Conservation (phyloP, 1,140 invertebrate genomes). For the Tetramorium alpestre region DNA sequence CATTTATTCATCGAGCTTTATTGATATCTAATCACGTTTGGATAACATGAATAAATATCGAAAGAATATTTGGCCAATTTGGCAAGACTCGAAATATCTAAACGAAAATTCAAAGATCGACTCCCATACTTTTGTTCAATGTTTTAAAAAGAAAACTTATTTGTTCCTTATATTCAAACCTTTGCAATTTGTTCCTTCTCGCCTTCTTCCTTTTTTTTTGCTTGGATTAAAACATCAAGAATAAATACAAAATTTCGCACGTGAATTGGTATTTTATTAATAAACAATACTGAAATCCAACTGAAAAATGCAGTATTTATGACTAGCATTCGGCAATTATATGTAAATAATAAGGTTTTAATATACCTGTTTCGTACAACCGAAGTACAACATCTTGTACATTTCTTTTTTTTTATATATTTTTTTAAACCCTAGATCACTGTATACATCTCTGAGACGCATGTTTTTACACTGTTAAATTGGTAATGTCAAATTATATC, state of each 20-base stretch:
- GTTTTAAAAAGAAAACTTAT: background rate
- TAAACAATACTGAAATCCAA: conserved; percentile 74
- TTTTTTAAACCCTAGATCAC: background rate
- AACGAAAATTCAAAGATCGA: background rate
- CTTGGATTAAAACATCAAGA: conserved; percentile 62
- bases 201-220: background rate
- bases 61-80: conserved; percentile 9
- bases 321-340: conserved; percentile 72
- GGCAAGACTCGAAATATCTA: background rate
- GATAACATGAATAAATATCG: background rate
- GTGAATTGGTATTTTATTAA: conserved; percentile 73
- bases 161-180: background rate
- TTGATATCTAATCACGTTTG: background rate
- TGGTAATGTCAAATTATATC: no score
- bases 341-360: conserved; percentile 64
- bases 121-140: background rate
- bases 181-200: conserved; percentile 21
- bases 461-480: no score
- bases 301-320: conserved; percentile 72
- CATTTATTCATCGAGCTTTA: background rate
- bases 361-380: conserved; percentile 61
- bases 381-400: conserved; percentile 65
- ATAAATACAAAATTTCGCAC: conserved; percentile 70
- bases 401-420: conserved; percentile 6
- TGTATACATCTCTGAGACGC: background rate